Percentiles rank a stretch among this genome's conserved stretches.
Evolutionary conservation across 2,113 vertebrate genomes (phyloP).

Genomic region (Syngnathus typhle): DNA sequence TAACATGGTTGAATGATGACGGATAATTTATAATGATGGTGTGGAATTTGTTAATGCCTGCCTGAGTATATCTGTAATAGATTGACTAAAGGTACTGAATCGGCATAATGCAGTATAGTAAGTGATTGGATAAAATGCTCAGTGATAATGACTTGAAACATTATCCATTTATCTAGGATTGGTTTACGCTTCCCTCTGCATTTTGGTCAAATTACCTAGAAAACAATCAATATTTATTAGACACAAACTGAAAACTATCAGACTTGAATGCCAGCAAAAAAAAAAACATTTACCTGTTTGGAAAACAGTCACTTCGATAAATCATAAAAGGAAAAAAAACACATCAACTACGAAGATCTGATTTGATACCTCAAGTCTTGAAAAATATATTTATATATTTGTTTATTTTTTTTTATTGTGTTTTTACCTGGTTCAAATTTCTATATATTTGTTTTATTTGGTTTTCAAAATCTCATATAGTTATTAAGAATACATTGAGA

Average conservation of each 20-base stretch:
- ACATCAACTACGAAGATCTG: too few species aligned
- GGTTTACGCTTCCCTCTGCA: conserved; percentile 54
- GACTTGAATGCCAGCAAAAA: conserved; percentile 36
- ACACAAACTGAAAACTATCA: conserved; percentile 19
- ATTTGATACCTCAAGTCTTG: too few species aligned
- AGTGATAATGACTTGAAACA: not conserved
- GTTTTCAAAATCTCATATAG: too few species aligned
- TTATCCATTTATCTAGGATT: conserved; percentile 36
- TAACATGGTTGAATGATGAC: conserved; percentile 35
- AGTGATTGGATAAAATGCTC: not conserved
- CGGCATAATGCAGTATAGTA: not conserved
- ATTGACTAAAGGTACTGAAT: conserved; percentile 40
- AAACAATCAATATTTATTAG: conserved; percentile 30
- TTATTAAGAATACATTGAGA: too few species aligned
- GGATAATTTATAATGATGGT: conserved; percentile 40
- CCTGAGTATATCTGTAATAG: conserved; percentile 23
- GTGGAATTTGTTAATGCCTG: conserved; percentile 16
- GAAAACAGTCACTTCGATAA: conserved; percentile 31
- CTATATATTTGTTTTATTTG: too few species aligned
- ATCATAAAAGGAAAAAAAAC: not conserved
- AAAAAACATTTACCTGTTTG: too few species aligned
- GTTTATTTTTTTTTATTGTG: too few species aligned
- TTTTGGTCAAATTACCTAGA: conserved; percentile 42
- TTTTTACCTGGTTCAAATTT: too few species aligned
- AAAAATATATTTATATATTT: too few species aligned